Percentiles rank a stretch among this genome's conserved stretches.
These are phyloP conservation scores for Butastur rufipennis DNA, from an alignment of 2,113 vertebrate species.

Conservation along the genomic window DNA sequence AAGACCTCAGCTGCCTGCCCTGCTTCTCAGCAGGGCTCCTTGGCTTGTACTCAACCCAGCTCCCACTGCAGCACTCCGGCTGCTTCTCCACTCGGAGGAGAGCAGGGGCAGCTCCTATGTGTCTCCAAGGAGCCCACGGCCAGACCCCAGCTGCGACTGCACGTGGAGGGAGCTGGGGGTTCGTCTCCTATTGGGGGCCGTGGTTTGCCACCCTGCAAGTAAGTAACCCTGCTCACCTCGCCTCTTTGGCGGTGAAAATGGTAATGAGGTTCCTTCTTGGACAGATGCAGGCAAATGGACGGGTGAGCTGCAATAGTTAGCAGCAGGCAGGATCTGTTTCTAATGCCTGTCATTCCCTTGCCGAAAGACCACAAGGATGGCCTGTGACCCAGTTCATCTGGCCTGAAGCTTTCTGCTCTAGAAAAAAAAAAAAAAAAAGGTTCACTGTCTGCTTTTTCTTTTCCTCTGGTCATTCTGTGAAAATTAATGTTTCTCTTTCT, in stretches of 20 bases:
- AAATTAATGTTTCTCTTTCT: neutral
- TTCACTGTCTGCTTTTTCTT: neutral
- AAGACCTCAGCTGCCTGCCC: neutral
- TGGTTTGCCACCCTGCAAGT: neutral
- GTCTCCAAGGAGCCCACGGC: neutral
- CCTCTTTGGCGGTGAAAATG: neutral
- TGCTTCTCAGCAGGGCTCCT: neutral
- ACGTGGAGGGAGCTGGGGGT: neutral
- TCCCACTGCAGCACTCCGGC: accelerated
- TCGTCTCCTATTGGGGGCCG: accelerated
- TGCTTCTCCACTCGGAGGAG: neutral
- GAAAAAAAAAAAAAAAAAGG: neutral
- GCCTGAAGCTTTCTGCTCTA: neutral
- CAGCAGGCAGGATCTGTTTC: neutral
- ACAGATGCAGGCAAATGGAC: neutral
- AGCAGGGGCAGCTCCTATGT: neutral
- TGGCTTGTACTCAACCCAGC: neutral
- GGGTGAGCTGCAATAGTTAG: neutral
- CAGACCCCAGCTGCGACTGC: neutral
- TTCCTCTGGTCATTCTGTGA: neutral
- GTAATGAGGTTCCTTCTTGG: neutral
- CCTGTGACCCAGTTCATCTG: neutral
- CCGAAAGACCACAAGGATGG: neutral
- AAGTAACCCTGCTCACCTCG: neutral
- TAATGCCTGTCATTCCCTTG: neutral